A percentile compares a stretch with the other conserved stretches of the same genome.
Conservation (phyloP, 2,797 vertebrate species). For the Alca torda region DNA sequence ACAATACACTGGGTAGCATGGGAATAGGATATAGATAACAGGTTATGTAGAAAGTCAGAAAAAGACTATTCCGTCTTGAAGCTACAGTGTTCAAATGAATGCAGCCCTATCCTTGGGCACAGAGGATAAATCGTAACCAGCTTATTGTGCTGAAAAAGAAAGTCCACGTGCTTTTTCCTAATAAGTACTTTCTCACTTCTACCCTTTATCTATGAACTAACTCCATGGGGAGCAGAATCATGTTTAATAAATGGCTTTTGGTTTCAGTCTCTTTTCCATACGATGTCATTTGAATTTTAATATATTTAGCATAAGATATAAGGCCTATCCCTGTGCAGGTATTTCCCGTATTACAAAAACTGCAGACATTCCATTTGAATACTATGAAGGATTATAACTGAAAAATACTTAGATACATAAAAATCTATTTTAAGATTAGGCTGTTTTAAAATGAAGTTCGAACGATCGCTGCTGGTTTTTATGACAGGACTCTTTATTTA, state of each 20-base stretch:
- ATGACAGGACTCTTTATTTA: background rate
- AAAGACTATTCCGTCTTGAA: background rate
- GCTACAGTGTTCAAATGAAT: background rate
- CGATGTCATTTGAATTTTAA: slow-evolving; percentile 10
- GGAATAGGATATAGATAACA: background rate
- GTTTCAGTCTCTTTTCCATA: background rate
- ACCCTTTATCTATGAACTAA: background rate
- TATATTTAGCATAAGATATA: slow-evolving; percentile 9
- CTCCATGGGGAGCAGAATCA: background rate
- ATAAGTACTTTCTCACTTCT: background rate
- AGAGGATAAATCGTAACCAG: background rate
- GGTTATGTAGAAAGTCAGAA: background rate
- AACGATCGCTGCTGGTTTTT: background rate
- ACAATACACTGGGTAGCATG: background rate
- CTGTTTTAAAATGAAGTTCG: background rate
- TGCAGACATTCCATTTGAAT: background rate
- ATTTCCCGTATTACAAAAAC: background rate
- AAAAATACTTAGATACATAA: background rate
- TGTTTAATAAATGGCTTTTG: slow-evolving; percentile 18
- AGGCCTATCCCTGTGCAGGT: background rate
- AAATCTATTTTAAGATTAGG: background rate
- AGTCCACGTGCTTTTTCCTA: background rate
- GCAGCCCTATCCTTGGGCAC: background rate
- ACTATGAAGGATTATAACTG: background rate
- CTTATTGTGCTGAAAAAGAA: background rate